A percentile compares a stretch with the other conserved stretches of the same genome.
Conservation (phyloP, 1,140 invertebrate species). For the Apis laboriosa region DNA sequence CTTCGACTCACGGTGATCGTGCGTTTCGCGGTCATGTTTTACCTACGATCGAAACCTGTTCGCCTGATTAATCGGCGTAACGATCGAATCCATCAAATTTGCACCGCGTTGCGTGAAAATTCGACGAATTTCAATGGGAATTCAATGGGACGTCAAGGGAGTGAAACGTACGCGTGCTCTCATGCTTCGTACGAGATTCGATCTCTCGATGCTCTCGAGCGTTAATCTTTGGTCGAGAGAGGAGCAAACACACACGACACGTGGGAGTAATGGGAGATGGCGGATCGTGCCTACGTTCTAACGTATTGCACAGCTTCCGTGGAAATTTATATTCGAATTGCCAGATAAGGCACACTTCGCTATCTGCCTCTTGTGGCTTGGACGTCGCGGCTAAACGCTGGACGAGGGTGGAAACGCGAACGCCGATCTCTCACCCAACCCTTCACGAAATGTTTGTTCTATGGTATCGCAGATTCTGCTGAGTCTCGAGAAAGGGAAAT, state of each 20-base stretch:
- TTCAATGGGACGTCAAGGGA: too few relatives aligned
- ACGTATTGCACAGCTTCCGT: slow-evolving; percentile 59
- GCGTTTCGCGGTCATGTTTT: slow-evolving; percentile 32
- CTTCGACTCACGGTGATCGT: slow-evolving; percentile 37
- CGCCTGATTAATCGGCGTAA: background rate
- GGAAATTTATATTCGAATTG: slow-evolving; percentile 66
- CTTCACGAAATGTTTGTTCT: slow-evolving; percentile 58
- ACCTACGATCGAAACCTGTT: slow-evolving; percentile 15
- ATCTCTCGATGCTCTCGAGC: slow-evolving; percentile 23
- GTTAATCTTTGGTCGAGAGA: slow-evolving; percentile 65
- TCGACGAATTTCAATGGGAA: background rate
- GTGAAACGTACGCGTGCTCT: background rate
- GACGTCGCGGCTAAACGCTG: slow-evolving; percentile 44
- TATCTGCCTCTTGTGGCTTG: slow-evolving; percentile 49
- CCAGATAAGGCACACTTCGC: slow-evolving; percentile 68
- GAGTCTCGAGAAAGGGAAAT: slow-evolving; percentile 56
- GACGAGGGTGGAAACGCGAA: slow-evolving; percentile 35
- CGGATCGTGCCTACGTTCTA: slow-evolving; percentile 47
- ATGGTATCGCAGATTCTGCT: slow-evolving; percentile 63
- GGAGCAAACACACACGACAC: slow-evolving; percentile 61
- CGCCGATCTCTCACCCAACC: slow-evolving; percentile 4
- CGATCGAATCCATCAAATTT: background rate
- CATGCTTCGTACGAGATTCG: slow-evolving; percentile 16
- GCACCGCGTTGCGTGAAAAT: background rate
- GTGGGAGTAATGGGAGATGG: slow-evolving; percentile 62